A percentile compares a stretch with the other conserved stretches of the same genome.
Conservation (phyloP, 1,140 invertebrate species). For the Manduca sexta region DNA sequence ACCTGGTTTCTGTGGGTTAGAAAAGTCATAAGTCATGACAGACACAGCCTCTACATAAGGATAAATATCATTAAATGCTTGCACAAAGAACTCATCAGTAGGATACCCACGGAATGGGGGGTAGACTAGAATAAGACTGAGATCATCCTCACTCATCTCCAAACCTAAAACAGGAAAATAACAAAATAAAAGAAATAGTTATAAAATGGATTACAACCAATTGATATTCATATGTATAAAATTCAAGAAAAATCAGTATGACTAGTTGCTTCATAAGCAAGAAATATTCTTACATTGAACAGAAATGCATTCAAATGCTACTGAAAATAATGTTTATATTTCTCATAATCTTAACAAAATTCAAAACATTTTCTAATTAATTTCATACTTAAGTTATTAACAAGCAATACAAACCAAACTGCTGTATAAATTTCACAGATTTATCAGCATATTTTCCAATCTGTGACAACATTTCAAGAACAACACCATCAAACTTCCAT, state of each 20-base stretch:
- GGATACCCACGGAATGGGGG: conserved; percentile 84
- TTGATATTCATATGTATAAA: too few relatives aligned
- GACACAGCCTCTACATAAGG: conserved; percentile 89
- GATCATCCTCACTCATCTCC: conserved; percentile 61
- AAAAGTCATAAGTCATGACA: conserved; percentile 97
- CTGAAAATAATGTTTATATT: too few relatives aligned
- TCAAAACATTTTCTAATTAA: not conserved
- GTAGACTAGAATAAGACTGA: conserved; percentile 86
- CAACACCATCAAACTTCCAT: conserved; percentile 87
- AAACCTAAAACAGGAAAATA: conserved; percentile 40
- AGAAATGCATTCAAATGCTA: too few relatives aligned
- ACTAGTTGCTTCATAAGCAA: too few relatives aligned
- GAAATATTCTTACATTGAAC: too few relatives aligned
- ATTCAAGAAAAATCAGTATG: too few relatives aligned
- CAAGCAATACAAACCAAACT: conserved; percentile 75
- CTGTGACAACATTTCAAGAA: conserved; percentile 92
- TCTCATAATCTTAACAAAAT: too few relatives aligned
- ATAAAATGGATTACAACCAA: too few relatives aligned
- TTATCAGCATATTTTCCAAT: conserved; percentile 79
- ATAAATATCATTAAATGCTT: conserved; percentile 85
- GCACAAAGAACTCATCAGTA: conserved; percentile 81
- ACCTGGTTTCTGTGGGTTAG: conserved; percentile 86
- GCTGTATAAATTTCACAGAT: conserved; percentile 76
- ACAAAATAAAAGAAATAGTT: too few relatives aligned
- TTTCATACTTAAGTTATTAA: conserved; percentile 5